Conservation (phyloP, 2,888 invertebrate species). For the Andrena trimmerana region DNA sequence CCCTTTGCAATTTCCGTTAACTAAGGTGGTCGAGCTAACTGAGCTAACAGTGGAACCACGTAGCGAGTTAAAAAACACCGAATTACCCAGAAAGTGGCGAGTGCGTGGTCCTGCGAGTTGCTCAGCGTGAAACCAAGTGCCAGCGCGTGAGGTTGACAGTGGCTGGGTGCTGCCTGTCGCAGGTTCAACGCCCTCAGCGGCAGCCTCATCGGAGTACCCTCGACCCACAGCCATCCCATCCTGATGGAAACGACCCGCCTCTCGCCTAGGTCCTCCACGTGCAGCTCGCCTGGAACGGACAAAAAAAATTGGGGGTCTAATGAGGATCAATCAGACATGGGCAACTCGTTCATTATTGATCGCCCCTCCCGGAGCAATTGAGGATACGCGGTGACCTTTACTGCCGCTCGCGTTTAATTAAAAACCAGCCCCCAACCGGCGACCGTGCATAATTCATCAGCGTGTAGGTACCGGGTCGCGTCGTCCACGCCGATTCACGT, state of each 20-base stretch:
- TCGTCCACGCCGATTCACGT: neutral
- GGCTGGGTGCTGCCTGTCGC: constrained; percentile 80
- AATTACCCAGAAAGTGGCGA: constrained; percentile 83
- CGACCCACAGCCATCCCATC: constrained; percentile 84
- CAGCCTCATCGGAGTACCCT: constrained; percentile 82
- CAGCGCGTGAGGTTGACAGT: constrained; percentile 82
- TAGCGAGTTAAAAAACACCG: neutral
- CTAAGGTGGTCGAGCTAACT: neutral
- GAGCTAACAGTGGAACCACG: neutral
- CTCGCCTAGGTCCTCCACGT: constrained; percentile 82
- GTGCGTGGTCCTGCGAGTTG: constrained; percentile 80
- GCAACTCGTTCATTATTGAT: constrained; percentile 25
- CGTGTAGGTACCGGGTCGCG: neutral
- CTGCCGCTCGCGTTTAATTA: constrained; percentile 43
- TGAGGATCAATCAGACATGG: constrained; percentile 54
- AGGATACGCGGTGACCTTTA: constrained; percentile 45
- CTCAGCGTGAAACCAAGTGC: constrained; percentile 83
- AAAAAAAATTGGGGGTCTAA: constrained; percentile 44
- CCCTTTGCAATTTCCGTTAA: neutral
- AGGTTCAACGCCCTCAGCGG: constrained; percentile 83
- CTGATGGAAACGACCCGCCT: constrained; percentile 82
- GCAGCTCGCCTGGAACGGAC: constrained; percentile 80
- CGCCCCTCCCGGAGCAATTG: constrained; percentile 35
- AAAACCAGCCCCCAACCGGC: constrained; percentile 21
- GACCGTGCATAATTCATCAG: constrained; percentile 25